Evolutionary conservation across 2,888 invertebrate genomes (phyloP), one percentile per base, ranked within the genome.

Genomic region (Axea sp.): DNA sequence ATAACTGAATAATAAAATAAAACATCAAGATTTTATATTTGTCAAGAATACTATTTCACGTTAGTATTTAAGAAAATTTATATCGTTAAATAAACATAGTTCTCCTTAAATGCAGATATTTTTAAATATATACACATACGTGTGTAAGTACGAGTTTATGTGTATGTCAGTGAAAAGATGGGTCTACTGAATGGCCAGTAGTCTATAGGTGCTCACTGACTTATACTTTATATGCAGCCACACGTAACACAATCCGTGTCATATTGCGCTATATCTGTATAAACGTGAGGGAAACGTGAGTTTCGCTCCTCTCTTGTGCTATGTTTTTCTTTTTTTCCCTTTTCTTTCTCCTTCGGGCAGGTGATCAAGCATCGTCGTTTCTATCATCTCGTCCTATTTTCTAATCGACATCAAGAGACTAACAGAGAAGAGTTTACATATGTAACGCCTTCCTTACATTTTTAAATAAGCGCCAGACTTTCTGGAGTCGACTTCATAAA

Each of bases 221-320:
- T 41, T 49, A 43, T 26, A 30, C 28, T 45, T 43, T 47, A 39
- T 26, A 67, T 67, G 49, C 57, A 57, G 19, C 28, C 24, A 53
- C 43, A 53, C 45, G 53, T 37, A 53, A 51, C 28, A 35, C 53
- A 64, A 64, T 64, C 45, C 53, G 51, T 53, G 45, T 45, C 64
- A 53, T 45, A 53, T 64, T 28, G 11, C 30, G 14, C 26, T 41
- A 45, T 53, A 45, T 53, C 64, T 53, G 45, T 67, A 65, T 39
- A 24, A 49, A 49, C 57, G 31, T 8, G 41, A 24, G n/a, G n/a
- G n/a, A n/a, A n/a, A n/a, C n/a, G n/a, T n/a, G 31, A 51, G 39
- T 33, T 51, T 41, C 9, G 3, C 35, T 3, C 49, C 31, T 22
- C 39, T 12, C 14, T 33, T 14, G 7, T 7, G 24, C 9, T 3